phyloP scores from a whole-genome alignment of 2,888 invertebrate genomes.

The Papilio gigon region DNA sequence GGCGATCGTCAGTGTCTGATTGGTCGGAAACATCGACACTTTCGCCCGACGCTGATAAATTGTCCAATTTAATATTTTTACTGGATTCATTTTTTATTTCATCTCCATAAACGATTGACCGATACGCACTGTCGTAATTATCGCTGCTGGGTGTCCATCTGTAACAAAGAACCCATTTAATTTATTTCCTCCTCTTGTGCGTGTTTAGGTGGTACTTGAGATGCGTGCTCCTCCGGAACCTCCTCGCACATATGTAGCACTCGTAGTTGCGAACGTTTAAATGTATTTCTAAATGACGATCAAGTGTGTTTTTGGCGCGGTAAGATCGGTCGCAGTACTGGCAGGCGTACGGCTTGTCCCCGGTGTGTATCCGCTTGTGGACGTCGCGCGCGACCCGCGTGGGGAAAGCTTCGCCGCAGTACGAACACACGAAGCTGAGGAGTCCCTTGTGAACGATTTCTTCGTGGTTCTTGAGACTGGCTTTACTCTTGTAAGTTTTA shows the following conservation, averaged over 20 bases:
- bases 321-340: constrained; percentile 65
- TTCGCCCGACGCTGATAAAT: constrained; percentile 9
- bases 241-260: constrained; percentile 63
- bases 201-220: constrained; percentile 66
- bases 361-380: constrained; percentile 73
- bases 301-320: constrained; percentile 62
- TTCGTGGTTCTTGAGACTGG: constrained; percentile 71
- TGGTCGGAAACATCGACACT: constrained; percentile 36
- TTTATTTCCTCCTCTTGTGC: constrained; percentile 55
- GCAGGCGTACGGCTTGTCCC: constrained; percentile 73
- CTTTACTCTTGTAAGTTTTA: constrained; percentile 70
- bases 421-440: constrained; percentile 66
- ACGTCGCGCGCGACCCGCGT: constrained; percentile 65
- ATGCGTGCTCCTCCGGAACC: constrained; percentile 67
- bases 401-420: constrained; percentile 78
- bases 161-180: constrained; percentile 70
- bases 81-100: constrained; percentile 1
- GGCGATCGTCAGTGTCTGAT: constrained; percentile 54
- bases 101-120: background rate
- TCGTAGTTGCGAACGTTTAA: constrained; percentile 58
- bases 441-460: constrained; percentile 70
- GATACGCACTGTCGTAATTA: constrained; percentile 32
- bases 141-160: constrained; percentile 55
- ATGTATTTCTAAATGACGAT: constrained; percentile 64
- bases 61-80: constrained; percentile 7